Percentiles rank a stretch among this genome's conserved stretches.
Conservation (phyloP, 2,113 vertebrate genomes). For the Bagarius yarrelli region DNA sequence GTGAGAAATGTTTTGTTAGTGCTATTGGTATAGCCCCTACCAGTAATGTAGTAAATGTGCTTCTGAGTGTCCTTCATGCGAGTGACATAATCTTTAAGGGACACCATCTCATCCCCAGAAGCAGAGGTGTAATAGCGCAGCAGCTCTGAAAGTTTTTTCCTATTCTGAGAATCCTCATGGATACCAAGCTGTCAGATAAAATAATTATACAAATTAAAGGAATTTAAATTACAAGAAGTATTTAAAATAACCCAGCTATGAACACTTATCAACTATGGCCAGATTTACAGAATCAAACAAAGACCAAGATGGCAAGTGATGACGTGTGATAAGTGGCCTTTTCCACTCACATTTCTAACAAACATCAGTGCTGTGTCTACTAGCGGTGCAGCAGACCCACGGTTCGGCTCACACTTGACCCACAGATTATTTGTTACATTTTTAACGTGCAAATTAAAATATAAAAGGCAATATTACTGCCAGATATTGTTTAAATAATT, state of each 20-base stretch:
- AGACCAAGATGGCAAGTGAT: conserved; percentile 12
- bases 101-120: conserved; percentile 94
- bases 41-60: conserved; percentile 96
- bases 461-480: no score
- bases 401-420: no score
- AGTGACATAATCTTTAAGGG: conserved; percentile 92
- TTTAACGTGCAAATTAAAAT: no score
- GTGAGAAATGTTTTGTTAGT: not conserved
- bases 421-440: no score
- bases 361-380: not conserved
- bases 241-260: not conserved
- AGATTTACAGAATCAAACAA: conserved; percentile 28
- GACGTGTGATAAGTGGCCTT: conserved; percentile 1
- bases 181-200: conserved; percentile 83
- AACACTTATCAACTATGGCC: conserved; percentile 5
- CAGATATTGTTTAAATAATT: no score
- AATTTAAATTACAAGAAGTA: not conserved
- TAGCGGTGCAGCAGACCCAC: no score
- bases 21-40: conserved; percentile 57
- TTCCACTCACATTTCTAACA: not conserved
- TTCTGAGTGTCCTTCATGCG: conserved; percentile 98
- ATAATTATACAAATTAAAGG: not conserved
- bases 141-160: conserved; percentile 91
- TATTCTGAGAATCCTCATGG: conserved; percentile 94
- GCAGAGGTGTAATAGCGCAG: conserved; percentile 90